phyloP scores from a whole-genome alignment of 1,140 invertebrate genomes.

The Drosophila prosaltans region DNA sequence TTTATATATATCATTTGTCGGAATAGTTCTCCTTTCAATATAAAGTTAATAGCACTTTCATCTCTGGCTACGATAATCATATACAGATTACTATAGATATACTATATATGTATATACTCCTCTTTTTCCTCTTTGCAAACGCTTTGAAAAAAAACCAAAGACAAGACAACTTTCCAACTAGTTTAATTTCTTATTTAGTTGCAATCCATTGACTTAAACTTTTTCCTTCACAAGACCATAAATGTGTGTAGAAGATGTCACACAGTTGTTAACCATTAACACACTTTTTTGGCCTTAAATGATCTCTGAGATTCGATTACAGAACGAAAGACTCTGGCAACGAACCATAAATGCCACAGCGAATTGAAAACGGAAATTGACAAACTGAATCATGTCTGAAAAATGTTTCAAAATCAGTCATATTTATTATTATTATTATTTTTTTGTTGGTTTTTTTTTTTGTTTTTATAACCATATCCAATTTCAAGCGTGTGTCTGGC shows the following conservation, averaged over 20 bases:
- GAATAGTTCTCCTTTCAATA: too few species aligned
- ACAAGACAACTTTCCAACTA: conserved; percentile 13
- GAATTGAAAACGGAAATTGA: conserved; percentile 48
- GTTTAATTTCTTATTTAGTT: conserved; percentile 37
- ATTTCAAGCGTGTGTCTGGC: conserved; percentile 57
- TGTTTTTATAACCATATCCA: conserved; percentile 71
- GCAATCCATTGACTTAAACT: too few species aligned
- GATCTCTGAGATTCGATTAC: conserved; percentile 2
- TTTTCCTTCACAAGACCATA: too few species aligned
- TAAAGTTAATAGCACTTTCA: too few species aligned
- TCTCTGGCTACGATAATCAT: too few species aligned
- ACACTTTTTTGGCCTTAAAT: conserved; percentile 18
- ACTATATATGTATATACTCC: too few species aligned
- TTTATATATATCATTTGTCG: too few species aligned
- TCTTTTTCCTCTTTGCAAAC: too few species aligned
- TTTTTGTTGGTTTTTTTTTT: conserved; percentile 11
- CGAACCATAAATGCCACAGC: conserved; percentile 47
- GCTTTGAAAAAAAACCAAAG: too few species aligned
- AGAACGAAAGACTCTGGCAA: conserved; percentile 71
- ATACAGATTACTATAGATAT: too few species aligned
- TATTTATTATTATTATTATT: conserved; percentile 57
- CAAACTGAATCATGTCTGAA: conserved; percentile 56
- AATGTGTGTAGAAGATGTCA: too few species aligned
- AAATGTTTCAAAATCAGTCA: conserved; percentile 42
- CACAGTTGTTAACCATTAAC: too few species aligned